A percentile compares a stretch with the other conserved stretches of the same genome.
Conservation (phyloP, 2,888 invertebrate genomes). For the Sphecodes monilicornis region DNA sequence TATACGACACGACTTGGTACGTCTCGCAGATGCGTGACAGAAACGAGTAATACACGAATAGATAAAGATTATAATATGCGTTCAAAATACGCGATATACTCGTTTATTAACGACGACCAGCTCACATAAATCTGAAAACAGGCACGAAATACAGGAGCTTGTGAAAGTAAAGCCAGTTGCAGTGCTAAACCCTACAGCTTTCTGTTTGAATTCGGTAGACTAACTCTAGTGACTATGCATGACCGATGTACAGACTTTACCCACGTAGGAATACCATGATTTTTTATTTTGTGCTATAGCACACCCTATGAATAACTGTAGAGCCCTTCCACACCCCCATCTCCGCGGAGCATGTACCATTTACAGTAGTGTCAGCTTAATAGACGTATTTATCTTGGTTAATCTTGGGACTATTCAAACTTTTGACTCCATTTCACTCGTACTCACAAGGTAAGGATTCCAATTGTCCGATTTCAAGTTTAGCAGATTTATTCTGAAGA, state of each 20-base stretch:
- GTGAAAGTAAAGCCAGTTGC: slow-evolving; percentile 50
- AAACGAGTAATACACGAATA: background rate
- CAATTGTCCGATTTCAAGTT: slow-evolving; percentile 1
- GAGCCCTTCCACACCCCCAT: slow-evolving; percentile 16
- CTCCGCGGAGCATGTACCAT: slow-evolving; percentile 45
- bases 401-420: background rate
- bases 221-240: slow-evolving; percentile 47
- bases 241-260: slow-evolving; percentile 27
- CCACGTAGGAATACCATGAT: slow-evolving; percentile 34
- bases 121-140: slow-evolving; percentile 58
- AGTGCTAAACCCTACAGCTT: slow-evolving; percentile 33
- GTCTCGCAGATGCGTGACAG: background rate
- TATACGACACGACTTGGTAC: background rate
- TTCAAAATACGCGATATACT: background rate
- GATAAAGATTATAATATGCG: background rate
- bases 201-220: slow-evolving; percentile 42
- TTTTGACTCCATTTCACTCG: background rate
- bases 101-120: slow-evolving; percentile 2
- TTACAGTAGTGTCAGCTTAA: background rate
- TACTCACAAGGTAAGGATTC: background rate
- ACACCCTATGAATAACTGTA: slow-evolving; percentile 25
- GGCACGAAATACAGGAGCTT: slow-evolving; percentile 46
- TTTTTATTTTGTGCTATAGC: slow-evolving; percentile 29
- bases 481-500: background rate
- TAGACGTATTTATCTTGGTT: background rate